These are phyloP conservation scores for Cossypha caffra DNA, from an alignment of 2,797 vertebrate genomes.

Conservation along the genomic window DNA sequence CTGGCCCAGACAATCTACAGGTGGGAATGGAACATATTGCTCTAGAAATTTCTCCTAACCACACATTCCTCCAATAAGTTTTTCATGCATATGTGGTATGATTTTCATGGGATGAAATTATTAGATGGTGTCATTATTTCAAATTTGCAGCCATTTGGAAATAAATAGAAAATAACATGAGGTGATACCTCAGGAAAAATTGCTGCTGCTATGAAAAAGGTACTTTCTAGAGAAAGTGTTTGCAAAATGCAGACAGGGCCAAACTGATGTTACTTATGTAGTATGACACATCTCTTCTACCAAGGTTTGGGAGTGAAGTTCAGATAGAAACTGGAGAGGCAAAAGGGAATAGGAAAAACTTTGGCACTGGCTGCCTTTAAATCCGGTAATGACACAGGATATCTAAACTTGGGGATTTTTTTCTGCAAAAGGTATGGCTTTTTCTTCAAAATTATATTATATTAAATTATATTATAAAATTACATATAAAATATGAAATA, in stretches of 20 bases:
- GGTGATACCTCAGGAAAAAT: background rate
- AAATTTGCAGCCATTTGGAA: background rate
- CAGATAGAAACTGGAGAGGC: background rate
- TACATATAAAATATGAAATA: background rate
- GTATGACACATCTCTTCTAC: background rate
- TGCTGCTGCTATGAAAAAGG: background rate
- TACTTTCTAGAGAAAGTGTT: background rate
- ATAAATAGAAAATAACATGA: background rate
- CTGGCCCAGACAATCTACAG: background rate
- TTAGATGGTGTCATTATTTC: background rate
- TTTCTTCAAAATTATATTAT: background rate
- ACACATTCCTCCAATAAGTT: background rate
- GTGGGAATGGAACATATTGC: background rate
- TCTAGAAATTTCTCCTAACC: background rate
- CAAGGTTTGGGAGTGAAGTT: background rate
- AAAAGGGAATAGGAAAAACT: background rate
- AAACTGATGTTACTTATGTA: background rate
- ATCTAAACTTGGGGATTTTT: background rate
- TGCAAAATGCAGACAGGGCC: background rate
- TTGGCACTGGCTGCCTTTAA: background rate
- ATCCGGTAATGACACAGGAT: background rate
- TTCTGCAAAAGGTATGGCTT: fast-evolving
- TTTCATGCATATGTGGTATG: background rate
- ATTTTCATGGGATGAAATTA: background rate
- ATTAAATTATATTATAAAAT: too few relatives aligned